These are phyloP conservation scores for Aldabrachelys gigantea DNA, from an alignment of 2,113 vertebrate species.

Conservation along the genomic window DNA sequence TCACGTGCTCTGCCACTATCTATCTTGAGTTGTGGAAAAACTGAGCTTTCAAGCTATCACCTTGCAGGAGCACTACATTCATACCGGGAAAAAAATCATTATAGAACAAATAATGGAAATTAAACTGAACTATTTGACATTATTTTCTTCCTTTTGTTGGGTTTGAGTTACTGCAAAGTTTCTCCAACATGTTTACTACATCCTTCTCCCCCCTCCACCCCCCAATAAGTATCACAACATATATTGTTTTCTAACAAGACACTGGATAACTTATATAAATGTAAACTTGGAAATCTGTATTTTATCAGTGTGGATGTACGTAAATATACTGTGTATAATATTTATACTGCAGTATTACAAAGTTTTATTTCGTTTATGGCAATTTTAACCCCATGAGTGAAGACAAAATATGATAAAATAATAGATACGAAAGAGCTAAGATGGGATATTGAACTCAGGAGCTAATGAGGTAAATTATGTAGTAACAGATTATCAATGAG, in stretches of 20 bases:
- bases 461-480: neutral
- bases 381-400: neutral
- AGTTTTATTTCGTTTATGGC: neutral
- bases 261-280: neutral
- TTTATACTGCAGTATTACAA: neutral
- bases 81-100: neutral
- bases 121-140: neutral
- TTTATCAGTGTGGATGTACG: neutral
- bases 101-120: neutral
- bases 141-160: neutral
- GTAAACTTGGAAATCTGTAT: neutral
- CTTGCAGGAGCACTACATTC: slow-evolving; percentile 4
- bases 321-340: neutral
- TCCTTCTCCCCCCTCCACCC: neutral
- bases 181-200: neutral
- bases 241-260: neutral
- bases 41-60: slow-evolving; percentile 51
- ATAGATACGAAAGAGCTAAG: neutral
- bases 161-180: neutral
- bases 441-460: neutral
- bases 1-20: slow-evolving; percentile 47
- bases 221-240: neutral
- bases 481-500: neutral
- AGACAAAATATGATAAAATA: neutral
- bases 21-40: slow-evolving; percentile 59